phyloP scores from a whole-genome alignment of 2,797 vertebrate genomes.

The Onychomys arenicola region DNA sequence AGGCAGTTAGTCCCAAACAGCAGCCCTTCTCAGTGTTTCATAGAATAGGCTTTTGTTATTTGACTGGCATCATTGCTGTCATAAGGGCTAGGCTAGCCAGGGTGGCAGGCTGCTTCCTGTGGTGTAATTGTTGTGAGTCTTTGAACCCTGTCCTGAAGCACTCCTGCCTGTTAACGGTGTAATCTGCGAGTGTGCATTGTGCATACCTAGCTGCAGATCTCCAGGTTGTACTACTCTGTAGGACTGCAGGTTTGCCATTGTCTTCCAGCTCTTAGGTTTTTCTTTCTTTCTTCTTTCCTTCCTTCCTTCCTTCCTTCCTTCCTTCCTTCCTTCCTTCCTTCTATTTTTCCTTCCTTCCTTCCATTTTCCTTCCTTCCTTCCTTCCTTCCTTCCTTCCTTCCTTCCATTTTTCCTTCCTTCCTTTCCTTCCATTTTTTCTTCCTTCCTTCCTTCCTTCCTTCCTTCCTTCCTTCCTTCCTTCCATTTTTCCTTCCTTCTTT shows the following conservation, averaged over 20 bases:
- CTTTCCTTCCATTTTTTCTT: too few relatives aligned
- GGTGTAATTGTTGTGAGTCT: not conserved
- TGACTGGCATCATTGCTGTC: not conserved
- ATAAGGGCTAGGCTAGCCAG: not conserved
- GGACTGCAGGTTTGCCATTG: slow-evolving; percentile 22
- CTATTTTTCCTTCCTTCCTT: too few relatives aligned
- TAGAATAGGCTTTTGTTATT: not conserved
- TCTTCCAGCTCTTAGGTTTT: slow-evolving; percentile 9
- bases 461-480: too few relatives aligned
- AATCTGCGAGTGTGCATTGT: not conserved
- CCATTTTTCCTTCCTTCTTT: too few relatives aligned
- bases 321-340: too few relatives aligned
- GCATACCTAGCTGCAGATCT: not conserved
- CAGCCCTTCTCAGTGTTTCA: not conserved
- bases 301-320: too few relatives aligned
- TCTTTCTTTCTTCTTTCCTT: too few relatives aligned
- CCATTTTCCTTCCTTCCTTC: too few relatives aligned
- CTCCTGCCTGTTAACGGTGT: not conserved
- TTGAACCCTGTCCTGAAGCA: slow-evolving; percentile 13
- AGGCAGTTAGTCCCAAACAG: not conserved
- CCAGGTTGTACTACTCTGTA: not conserved
- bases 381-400: too few relatives aligned
- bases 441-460: too few relatives aligned
- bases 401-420: too few relatives aligned
- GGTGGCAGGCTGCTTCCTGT: slow-evolving; percentile 42